phyloP scores from a whole-genome alignment of 1,140 invertebrate genomes.

The Panagrolaimus sp. region DNA sequence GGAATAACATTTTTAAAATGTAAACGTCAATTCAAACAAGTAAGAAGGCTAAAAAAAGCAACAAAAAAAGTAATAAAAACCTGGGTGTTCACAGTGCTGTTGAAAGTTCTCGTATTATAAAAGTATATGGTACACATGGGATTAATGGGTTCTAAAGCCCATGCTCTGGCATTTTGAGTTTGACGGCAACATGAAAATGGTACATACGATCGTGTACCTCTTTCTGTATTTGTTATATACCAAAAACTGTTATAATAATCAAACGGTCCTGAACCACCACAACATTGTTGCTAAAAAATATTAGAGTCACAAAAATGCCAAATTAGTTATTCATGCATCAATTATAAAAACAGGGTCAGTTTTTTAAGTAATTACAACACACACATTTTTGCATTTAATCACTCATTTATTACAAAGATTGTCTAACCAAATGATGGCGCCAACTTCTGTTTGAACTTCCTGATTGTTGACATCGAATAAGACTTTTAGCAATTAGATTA shows the following conservation, averaged over 20 bases:
- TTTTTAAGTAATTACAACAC: no score
- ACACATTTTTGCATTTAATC: no score
- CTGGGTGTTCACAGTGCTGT: conserved; percentile 39
- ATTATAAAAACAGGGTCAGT: no score
- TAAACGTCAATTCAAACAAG: no score
- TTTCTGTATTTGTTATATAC: conserved; percentile 53
- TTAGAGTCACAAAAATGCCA: background rate
- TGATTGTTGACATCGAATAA: conserved; percentile 33
- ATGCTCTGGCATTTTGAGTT: conserved; percentile 49
- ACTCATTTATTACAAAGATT: no score
- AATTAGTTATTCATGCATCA: no score
- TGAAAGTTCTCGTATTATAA: conserved; percentile 48
- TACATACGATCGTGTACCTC: conserved; percentile 54
- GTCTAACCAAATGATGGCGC: conserved; percentile 18
- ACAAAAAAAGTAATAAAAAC: background rate
- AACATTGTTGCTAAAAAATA: conserved; percentile 56
- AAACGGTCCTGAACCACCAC: conserved; percentile 38
- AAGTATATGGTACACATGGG: conserved; percentile 53
- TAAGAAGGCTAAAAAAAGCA: background rate
- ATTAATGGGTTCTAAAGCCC: conserved; percentile 48
- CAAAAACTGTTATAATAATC: conserved; percentile 55
- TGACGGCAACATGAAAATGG: conserved; percentile 52
- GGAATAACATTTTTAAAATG: no score
- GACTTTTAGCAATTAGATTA: conserved; percentile 28
- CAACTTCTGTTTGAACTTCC: conserved; percentile 29